Evolutionary conservation across 1,140 invertebrate species (phyloP).

Genomic region (Microplitis demolitor): DNA sequence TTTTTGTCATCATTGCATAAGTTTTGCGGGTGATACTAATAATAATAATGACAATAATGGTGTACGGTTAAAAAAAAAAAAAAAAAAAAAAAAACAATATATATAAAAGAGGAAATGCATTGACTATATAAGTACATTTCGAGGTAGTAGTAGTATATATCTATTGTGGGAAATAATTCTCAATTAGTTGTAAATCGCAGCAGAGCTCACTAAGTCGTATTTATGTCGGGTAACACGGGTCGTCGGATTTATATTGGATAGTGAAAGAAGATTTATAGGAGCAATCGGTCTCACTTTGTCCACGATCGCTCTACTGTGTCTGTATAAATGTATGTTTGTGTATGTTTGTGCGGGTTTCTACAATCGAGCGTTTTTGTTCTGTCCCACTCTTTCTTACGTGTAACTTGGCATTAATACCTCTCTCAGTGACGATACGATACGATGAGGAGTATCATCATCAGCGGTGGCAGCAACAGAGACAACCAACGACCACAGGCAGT

Average conservation of each 20-base stretch:
- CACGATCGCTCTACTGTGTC: conserved; percentile 1
- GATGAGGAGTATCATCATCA: background rate
- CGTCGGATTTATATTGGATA: conserved; percentile 47
- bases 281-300: conserved; percentile 52
- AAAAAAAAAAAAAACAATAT: background rate
- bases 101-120: background rate
- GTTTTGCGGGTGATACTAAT: no score
- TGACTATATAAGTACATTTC: background rate
- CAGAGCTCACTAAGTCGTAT: conserved; percentile 46
- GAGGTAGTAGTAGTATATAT: background rate
- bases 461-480: conserved; percentile 14
- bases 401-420: background rate
- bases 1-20: no score
- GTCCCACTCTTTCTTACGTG: background rate
- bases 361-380: conserved; percentile 20
- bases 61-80: no score
- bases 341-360: no score
- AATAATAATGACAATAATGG: no score
- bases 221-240: conserved; percentile 43
- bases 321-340: background rate
- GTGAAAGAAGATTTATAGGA: conserved; percentile 47
- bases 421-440: no score
- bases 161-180: conserved; percentile 52
- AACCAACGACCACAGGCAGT: conserved; percentile 24
- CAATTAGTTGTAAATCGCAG: conserved; percentile 48